A percentile compares a stretch with the other conserved stretches of the same genome.
Conservation (phyloP, 2,888 invertebrate species). For the Aquatica leii region DNA sequence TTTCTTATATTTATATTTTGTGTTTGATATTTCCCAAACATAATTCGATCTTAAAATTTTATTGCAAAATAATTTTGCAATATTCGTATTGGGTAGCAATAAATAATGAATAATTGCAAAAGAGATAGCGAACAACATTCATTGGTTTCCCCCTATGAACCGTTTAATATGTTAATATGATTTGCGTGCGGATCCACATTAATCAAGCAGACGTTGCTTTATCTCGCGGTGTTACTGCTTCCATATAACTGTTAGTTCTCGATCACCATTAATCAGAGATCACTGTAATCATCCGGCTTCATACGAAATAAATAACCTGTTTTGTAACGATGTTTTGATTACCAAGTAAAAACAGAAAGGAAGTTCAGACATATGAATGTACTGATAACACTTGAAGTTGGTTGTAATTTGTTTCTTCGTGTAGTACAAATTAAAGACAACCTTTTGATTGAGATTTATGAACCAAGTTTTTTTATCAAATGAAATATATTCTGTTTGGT, state of each 20-base stretch:
- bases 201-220: slow-evolving; percentile 52
- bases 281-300: slow-evolving; percentile 51
- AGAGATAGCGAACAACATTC: slow-evolving; percentile 39
- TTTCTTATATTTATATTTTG: slow-evolving; percentile 12
- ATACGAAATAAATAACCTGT: slow-evolving; percentile 41
- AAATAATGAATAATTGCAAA: slow-evolving; percentile 41
- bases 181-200: slow-evolving; percentile 54
- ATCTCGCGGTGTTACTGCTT: slow-evolving; percentile 49
- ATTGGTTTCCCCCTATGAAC: slow-evolving; percentile 40
- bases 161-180: slow-evolving; percentile 56
- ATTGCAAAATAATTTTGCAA: background rate
- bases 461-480: background rate
- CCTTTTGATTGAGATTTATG: slow-evolving; percentile 18
- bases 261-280: slow-evolving; percentile 56
- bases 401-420: slow-evolving; percentile 24
- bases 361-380: slow-evolving; percentile 29
- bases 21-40: background rate
- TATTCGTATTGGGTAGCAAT: slow-evolving; percentile 21
- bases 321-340: slow-evolving; percentile 43
- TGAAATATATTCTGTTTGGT: slow-evolving; percentile 5
- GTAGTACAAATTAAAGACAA: slow-evolving; percentile 15
- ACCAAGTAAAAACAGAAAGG: slow-evolving; percentile 27
- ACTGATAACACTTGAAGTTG: slow-evolving; percentile 24
- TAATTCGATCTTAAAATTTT: slow-evolving; percentile 3
- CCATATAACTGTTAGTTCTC: slow-evolving; percentile 52